Evolutionary conservation across 1,140 invertebrate species (phyloP), one percentile per base, ranked within the genome.

Genomic region (Apis dorsata): DNA sequence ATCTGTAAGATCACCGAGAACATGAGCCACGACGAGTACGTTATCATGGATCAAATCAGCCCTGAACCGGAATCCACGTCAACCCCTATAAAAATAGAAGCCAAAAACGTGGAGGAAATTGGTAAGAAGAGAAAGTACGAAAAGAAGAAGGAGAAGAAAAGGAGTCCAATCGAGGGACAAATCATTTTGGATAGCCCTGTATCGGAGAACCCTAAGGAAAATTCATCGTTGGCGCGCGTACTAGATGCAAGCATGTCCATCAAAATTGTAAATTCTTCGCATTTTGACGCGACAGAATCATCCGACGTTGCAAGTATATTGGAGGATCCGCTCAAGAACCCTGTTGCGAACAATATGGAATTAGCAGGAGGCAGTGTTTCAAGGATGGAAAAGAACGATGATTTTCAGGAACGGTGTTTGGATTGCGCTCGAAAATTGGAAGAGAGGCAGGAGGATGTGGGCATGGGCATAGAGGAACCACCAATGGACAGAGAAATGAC

Each of bases 1-100:
- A 94, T 94, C 49, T 94, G 93, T 49, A 94, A 94, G 60, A 94
- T 94, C 13, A 94, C 93, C 0, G 93, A 94, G 34, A 94, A 94
- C 21, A 94, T 94, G 93, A 93, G 92, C 0, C 93, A 94, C 24
- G 93, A 94, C 11, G 93, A 94, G 17, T 94, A 94, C 44, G 93
- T 94, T 1, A 75, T 94, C 0, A 94, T 93, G 0, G 93, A 94
- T 83, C 93, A 93, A 49, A 80, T 94, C 1, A 93, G 91, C 81
- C 91, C 93, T 8, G 75, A 84, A 0, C 87, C 88, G 0, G 89
- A 91, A 34, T 82, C 88, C 10, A 59, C 89, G 0, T 90, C 91
- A 0, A 91, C 90, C 3, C 90, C 90, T 0, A 73, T 87, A 7
- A 86, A 89, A 63, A 76, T 78, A 21, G 51, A 75, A 11, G 9